phyloP scores from a whole-genome alignment of 2,797 vertebrate species.

The Sciaenops ocellatus region DNA sequence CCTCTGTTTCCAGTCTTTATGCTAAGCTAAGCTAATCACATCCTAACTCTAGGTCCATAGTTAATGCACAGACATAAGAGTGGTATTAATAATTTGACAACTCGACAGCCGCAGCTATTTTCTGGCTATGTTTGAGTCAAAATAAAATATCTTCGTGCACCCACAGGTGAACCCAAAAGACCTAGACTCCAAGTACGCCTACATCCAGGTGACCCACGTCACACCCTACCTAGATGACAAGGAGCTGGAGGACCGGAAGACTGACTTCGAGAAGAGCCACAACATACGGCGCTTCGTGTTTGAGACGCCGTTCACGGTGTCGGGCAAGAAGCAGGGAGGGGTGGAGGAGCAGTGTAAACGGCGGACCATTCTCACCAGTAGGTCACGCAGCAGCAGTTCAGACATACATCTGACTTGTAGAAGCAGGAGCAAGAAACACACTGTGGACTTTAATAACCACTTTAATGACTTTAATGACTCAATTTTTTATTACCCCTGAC shows the following conservation, averaged over 20 bases:
- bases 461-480: too few species aligned
- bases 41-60: neutral
- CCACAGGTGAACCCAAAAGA: slow-evolving; percentile 96
- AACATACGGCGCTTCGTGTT: slow-evolving; percentile 98
- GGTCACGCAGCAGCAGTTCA: slow-evolving; percentile 11
- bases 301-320: slow-evolving; percentile 96
- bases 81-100: neutral
- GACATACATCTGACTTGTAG: neutral
- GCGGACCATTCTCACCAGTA: slow-evolving; percentile 95
- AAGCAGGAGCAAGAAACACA: neutral
- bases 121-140: neutral
- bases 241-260: slow-evolving; percentile 94
- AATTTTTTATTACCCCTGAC: slow-evolving; percentile 3
- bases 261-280: slow-evolving; percentile 96
- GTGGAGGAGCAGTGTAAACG: slow-evolving; percentile 98
- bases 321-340: slow-evolving; percentile 94
- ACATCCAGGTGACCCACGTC: slow-evolving; percentile 98
- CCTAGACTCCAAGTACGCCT: slow-evolving; percentile 97
- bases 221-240: slow-evolving; percentile 95
- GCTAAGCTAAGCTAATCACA: slow-evolving; percentile 1
- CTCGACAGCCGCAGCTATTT: neutral
- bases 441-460: neutral
- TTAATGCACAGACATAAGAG: neutral
- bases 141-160: neutral
- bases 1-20: neutral